These are phyloP conservation scores for Illadopsis cleaveri DNA, from an alignment of 2,113 vertebrate species.

Conservation along the genomic window DNA sequence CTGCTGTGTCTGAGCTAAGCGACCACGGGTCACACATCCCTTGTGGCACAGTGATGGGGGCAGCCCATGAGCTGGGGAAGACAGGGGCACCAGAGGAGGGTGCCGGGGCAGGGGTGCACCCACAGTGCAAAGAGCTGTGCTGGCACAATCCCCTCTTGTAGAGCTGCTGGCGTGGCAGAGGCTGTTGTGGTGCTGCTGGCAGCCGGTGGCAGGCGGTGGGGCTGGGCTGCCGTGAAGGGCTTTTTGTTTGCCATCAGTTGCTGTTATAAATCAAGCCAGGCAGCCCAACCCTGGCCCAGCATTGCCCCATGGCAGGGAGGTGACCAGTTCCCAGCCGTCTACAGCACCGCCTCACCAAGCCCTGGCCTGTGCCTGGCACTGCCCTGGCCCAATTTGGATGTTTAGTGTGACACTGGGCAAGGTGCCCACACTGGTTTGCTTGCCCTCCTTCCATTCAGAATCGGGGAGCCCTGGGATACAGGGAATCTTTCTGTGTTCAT, in stretches of 20 bases:
- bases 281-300: background rate
- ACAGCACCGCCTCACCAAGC: background rate
- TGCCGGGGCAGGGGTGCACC: background rate
- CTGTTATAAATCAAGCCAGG: constrained; percentile 60
- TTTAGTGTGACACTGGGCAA: rapidly evolving
- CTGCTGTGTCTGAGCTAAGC: rapidly evolving
- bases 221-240: constrained; percentile 36
- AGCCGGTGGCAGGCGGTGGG: constrained; percentile 10
- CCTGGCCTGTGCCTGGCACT: rapidly evolving
- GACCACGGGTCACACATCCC: rapidly evolving
- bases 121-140: background rate
- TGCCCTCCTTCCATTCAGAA: background rate
- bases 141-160: constrained; percentile 27
- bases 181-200: background rate
- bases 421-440: background rate
- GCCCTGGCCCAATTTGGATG: rapidly evolving
- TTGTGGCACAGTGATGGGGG: background rate
- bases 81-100: background rate
- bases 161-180: background rate
- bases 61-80: background rate
- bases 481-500: background rate
- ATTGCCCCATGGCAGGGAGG: background rate
- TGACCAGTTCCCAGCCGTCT: rapidly evolving
- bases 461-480: background rate
- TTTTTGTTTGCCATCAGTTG: constrained; percentile 65